Evolutionary conservation across 2,888 invertebrate species (phyloP).

Genomic region (Harmothoe impar): DNA sequence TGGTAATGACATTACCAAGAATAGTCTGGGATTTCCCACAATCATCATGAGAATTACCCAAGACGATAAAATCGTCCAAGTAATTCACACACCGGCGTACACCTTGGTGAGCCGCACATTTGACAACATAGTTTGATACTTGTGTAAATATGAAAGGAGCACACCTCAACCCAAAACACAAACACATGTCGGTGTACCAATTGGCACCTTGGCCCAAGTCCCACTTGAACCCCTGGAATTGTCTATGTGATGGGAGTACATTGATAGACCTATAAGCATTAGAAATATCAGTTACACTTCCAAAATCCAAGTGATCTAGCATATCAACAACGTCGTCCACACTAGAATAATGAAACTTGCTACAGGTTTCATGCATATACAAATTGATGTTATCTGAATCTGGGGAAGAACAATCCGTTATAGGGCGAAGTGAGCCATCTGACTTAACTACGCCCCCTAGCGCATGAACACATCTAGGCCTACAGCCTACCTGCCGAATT

Average conservation of each 20-base stretch:
- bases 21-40: background rate
- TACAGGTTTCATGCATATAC: no score
- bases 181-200: background rate
- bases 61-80: background rate
- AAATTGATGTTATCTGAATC: no score
- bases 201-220: background rate
- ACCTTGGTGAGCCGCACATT: background rate
- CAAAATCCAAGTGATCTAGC: no score
- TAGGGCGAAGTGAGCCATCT: no score
- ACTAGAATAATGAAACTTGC: no score
- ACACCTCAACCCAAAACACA: conserved; percentile 7
- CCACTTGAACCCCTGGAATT: background rate
- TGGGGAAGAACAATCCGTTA: no score
- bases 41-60: background rate
- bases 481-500: no score
- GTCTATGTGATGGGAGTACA: background rate
- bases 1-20: background rate
- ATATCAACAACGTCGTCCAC: no score
- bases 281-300: background rate
- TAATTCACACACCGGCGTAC: background rate
- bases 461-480: no score
- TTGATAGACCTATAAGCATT: background rate
- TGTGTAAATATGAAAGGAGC: conserved; percentile 23
- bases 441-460: no score
- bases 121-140: background rate